Percentiles rank a stretch among this genome's conserved stretches.
These are phyloP conservation scores for Brachirus orientalis DNA, from an alignment of 2,113 vertebrate species.

Conservation along the genomic window DNA sequence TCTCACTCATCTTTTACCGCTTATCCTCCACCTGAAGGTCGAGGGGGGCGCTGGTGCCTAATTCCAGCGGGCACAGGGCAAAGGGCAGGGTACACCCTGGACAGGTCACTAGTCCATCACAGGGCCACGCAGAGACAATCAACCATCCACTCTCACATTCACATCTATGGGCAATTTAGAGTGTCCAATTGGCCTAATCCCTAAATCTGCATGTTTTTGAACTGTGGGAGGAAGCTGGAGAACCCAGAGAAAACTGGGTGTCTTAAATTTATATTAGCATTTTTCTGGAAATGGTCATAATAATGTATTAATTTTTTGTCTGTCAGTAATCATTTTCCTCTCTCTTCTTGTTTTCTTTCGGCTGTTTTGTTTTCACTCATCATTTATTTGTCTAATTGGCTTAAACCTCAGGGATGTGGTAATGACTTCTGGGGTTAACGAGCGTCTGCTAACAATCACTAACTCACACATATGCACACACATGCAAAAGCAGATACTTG, in stretches of 20 bases:
- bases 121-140: no score
- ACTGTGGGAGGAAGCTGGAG: no score
- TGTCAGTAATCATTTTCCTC: conserved; percentile 44
- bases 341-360: conserved; percentile 51
- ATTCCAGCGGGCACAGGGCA: no score
- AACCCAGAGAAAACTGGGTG: no score
- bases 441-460: conserved; percentile 69
- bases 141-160: no score
- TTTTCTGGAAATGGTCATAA: conserved; percentile 42
- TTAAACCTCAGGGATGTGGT: conserved; percentile 67
- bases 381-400: conserved; percentile 67
- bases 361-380: conserved; percentile 46
- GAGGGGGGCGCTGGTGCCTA: no score
- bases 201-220: no score
- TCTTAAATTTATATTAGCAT: conserved; percentile 22
- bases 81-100: no score
- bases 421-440: conserved; percentile 70
- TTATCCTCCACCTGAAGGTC: no score
- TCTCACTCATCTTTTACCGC: neutral
- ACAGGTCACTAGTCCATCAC: no score
- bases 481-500: neutral
- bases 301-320: conserved; percentile 5
- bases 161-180: no score
- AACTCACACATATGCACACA: neutral
- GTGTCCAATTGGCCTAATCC: no score